phyloP scores from a whole-genome alignment of 2,113 vertebrate species.

The Toxotes chatareus region DNA sequence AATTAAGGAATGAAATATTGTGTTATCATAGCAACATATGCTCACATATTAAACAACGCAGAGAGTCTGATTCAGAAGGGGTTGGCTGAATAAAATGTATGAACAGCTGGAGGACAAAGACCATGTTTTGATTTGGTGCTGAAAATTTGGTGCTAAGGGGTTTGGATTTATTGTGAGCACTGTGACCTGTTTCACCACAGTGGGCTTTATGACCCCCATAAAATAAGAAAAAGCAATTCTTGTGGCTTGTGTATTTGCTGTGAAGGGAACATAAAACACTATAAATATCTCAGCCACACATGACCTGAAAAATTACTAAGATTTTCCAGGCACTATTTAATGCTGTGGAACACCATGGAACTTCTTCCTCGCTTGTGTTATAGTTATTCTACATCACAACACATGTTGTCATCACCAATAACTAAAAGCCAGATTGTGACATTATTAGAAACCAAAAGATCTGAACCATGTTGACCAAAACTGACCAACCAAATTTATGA shows the following conservation, averaged over 20 bases:
- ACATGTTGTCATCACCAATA: neutral
- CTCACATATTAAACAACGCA: neutral
- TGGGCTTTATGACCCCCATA: conserved; percentile 28
- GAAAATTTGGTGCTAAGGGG: neutral
- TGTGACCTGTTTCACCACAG: conserved; percentile 19
- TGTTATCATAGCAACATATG: neutral
- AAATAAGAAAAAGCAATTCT: conserved; percentile 23
- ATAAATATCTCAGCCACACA: conserved; percentile 4
- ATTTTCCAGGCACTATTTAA: conserved; percentile 6
- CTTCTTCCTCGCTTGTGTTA: neutral
- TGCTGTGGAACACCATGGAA: neutral
- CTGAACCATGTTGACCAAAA: no score
- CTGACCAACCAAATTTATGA: neutral
- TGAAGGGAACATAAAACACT: conserved; percentile 21
- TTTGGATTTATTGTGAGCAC: conserved; percentile 7
- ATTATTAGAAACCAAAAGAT: neutral
- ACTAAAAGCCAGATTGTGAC: neutral
- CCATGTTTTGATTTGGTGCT: neutral
- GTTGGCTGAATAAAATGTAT: neutral
- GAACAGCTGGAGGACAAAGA: neutral
- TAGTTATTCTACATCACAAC: neutral
- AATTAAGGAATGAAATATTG: neutral
- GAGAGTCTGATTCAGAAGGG: neutral
- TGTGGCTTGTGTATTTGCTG: conserved; percentile 3
- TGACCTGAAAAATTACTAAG: neutral